A percentile compares a stretch with the other conserved stretches of the same genome.
These are phyloP conservation scores for Periophthalmus modestus DNA, from an alignment of 2,113 vertebrate species.

Conservation along the genomic window DNA sequence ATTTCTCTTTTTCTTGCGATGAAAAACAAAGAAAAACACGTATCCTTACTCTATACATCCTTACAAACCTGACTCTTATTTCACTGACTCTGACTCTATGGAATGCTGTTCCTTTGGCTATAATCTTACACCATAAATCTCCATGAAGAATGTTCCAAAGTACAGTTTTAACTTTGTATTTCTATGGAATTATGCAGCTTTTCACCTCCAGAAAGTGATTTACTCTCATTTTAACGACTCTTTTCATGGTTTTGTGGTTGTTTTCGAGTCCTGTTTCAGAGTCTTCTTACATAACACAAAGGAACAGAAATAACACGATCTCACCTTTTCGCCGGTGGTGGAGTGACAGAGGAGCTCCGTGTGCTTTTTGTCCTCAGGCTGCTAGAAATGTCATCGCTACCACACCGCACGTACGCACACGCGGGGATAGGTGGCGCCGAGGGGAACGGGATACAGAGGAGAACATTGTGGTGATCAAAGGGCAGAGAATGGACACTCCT, in stretches of 20 bases:
- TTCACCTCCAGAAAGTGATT: too few species aligned
- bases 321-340: slow-evolving; percentile 30
- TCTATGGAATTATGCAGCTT: too few species aligned
- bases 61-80: too few species aligned
- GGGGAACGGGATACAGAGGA: slow-evolving; percentile 49
- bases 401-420: slow-evolving; percentile 9
- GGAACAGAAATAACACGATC: slow-evolving; percentile 19
- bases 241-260: background rate
- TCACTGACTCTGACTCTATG: too few species aligned
- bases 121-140: too few species aligned
- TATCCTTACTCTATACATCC: too few species aligned
- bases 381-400: slow-evolving; percentile 62
- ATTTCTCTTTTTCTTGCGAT: too few species aligned
- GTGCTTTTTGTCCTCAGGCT: slow-evolving; percentile 45
- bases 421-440: slow-evolving; percentile 25
- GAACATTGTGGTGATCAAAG: slow-evolving; percentile 12
- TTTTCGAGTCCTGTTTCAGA: background rate
- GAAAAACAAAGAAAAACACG: too few species aligned
- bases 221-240: background rate
- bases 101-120: too few species aligned
- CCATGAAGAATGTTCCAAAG: too few species aligned
- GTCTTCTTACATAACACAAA: slow-evolving; percentile 17
- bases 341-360: slow-evolving; percentile 27
- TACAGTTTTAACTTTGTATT: too few species aligned
- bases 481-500: too few species aligned